phyloP scores from a whole-genome alignment of 2,113 vertebrate genomes.

The Mastomys coucha region DNA sequence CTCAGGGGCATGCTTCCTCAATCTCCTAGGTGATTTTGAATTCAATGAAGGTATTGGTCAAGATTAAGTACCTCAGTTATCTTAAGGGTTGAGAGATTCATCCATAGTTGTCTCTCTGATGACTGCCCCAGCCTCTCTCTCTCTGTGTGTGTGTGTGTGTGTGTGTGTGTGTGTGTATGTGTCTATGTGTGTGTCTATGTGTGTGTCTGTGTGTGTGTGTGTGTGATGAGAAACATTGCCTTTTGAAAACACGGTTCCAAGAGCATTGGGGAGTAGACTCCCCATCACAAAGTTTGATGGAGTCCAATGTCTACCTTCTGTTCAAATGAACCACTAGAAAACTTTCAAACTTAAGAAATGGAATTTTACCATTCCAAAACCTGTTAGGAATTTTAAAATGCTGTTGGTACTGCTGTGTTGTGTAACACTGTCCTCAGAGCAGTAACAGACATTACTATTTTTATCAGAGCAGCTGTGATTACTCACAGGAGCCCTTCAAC shows the following conservation, averaged over 20 bases:
- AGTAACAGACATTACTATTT: not conserved
- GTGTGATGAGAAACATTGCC: not conserved
- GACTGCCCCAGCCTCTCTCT: not conserved
- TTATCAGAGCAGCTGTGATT: not conserved
- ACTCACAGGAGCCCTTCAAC: not conserved
- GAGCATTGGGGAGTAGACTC: not conserved
- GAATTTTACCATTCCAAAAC: not conserved
- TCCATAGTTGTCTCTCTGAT: not conserved
- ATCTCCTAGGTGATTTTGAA: not conserved
- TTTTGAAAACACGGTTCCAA: not conserved
- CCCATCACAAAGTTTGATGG: not conserved
- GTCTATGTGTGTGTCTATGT: not conserved
- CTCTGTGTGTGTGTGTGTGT: not conserved
- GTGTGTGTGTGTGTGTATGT: not conserved
- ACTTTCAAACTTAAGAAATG: not conserved
- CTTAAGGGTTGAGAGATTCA: not conserved
- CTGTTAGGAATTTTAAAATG: not conserved
- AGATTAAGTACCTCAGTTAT: not conserved
- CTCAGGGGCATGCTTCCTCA: no score
- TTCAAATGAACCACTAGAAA: not conserved
- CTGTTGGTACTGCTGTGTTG: not conserved
- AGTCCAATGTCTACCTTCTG: not conserved
- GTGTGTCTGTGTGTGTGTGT: not conserved
- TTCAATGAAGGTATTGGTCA: not conserved
- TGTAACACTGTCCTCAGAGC: not conserved